Conservation (phyloP, 2,113 vertebrate species). For the Aleadryas rufinucha region DNA sequence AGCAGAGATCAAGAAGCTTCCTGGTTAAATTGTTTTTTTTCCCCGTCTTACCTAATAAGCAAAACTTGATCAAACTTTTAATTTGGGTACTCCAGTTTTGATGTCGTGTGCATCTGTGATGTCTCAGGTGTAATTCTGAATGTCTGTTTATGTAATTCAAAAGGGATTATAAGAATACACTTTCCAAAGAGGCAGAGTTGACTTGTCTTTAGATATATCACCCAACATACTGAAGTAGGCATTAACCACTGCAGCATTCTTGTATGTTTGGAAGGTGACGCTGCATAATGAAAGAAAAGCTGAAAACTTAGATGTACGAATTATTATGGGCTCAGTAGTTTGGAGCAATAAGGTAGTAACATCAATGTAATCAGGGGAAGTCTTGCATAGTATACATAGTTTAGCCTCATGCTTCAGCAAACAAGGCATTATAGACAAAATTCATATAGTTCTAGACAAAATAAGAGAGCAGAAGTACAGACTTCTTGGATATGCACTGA, state of each 20-base stretch:
- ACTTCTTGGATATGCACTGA: not conserved
- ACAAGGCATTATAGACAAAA: not conserved
- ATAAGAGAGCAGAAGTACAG: not conserved
- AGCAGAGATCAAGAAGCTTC: not conserved
- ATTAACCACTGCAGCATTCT: not conserved
- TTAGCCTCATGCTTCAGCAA: not conserved
- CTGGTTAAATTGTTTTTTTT: not conserved
- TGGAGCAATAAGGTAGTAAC: not conserved
- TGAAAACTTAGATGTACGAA: not conserved
- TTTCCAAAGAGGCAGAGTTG: not conserved
- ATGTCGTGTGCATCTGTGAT: not conserved
- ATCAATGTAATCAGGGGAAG: not conserved
- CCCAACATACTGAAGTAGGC: rapidly evolving
- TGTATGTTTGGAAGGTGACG: not conserved
- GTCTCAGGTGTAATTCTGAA: not conserved
- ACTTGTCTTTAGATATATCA: not conserved
- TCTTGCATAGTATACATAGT: not conserved
- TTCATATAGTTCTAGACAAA: not conserved
- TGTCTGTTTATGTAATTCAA: not conserved
- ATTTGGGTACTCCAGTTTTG: not conserved
- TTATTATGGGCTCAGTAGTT: not conserved
- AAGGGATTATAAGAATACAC: not conserved
- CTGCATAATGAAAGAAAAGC: not conserved
- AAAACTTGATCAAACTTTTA: not conserved
- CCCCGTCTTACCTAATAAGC: not conserved